These are phyloP conservation scores for Acanthoscelides obtectus DNA, from an alignment of 2,888 invertebrate genomes.

Conservation along the genomic window DNA sequence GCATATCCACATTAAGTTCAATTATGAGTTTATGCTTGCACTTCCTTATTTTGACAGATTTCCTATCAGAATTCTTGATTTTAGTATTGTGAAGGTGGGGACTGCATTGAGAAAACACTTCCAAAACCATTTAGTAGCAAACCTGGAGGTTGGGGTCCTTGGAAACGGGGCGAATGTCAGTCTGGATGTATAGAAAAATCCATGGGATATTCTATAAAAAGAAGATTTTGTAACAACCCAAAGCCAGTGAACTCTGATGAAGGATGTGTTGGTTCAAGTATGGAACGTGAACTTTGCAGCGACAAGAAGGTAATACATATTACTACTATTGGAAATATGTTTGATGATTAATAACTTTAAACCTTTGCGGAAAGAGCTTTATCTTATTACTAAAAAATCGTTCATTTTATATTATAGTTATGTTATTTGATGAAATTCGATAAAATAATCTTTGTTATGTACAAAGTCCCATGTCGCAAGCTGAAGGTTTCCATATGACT, in stretches of 20 bases:
- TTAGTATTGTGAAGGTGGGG: constrained; percentile 66
- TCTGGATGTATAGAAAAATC: constrained; percentile 65
- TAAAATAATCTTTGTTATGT: no score
- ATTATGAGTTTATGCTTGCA: no score
- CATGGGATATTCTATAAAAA: constrained; percentile 56
- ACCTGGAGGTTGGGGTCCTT: constrained; percentile 60
- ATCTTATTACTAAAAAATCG: no score
- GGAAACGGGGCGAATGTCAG: constrained; percentile 57
- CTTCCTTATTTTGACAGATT: no score
- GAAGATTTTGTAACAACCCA: constrained; percentile 55
- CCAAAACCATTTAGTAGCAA: constrained; percentile 42
- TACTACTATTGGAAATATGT: not conserved
- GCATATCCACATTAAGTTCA: no score
- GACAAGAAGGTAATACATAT: constrained; percentile 58
- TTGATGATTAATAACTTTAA: constrained; percentile 1
- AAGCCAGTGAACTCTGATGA: constrained; percentile 49
- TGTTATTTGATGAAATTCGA: no score
- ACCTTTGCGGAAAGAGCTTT: no score
- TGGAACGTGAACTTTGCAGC: constrained; percentile 63
- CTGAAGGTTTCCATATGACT: no score
- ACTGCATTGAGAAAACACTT: constrained; percentile 51
- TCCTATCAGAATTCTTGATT: no score
- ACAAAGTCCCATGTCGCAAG: no score
- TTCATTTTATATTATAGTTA: no score
- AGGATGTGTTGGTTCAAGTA: constrained; percentile 59